These are phyloP conservation scores for Heliangelus exortis DNA, from an alignment of 2,797 vertebrate genomes.

Conservation along the genomic window DNA sequence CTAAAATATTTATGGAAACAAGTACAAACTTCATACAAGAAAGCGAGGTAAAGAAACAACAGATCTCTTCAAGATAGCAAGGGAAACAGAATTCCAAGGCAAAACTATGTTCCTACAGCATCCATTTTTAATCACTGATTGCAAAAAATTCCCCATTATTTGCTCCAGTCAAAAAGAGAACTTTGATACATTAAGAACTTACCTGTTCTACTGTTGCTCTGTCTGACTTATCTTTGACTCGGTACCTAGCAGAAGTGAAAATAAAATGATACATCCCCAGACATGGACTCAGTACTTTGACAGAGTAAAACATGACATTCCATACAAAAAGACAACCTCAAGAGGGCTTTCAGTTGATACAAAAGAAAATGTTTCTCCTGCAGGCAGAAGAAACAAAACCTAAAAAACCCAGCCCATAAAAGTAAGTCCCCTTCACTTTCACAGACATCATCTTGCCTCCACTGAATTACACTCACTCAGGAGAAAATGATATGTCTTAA, in stretches of 20 bases:
- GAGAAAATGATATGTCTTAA: neutral
- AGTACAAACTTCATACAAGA: neutral
- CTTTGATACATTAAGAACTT: neutral
- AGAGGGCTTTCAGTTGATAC: neutral
- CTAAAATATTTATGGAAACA: neutral
- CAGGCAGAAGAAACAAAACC: neutral
- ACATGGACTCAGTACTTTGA: neutral
- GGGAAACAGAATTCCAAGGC: neutral
- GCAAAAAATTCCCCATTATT: neutral
- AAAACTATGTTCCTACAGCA: neutral
- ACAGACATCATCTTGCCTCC: neutral
- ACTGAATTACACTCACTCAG: neutral
- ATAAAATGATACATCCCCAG: neutral
- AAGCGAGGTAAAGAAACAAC: neutral
- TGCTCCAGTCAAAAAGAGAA: neutral
- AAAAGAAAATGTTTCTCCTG: neutral
- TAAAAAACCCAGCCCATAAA: neutral
- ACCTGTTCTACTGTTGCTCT: constrained; percentile 97
- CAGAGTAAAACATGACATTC: neutral
- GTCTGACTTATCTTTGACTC: constrained; percentile 96
- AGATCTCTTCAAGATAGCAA: neutral
- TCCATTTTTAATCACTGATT: neutral
- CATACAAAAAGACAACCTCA: neutral
- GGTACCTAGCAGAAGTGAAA: constrained; percentile 81
- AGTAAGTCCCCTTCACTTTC: neutral